Base-by-base conservation (phyloP, 2,888 invertebrate genomes). In the Leptothorax acervorum region DNA sequence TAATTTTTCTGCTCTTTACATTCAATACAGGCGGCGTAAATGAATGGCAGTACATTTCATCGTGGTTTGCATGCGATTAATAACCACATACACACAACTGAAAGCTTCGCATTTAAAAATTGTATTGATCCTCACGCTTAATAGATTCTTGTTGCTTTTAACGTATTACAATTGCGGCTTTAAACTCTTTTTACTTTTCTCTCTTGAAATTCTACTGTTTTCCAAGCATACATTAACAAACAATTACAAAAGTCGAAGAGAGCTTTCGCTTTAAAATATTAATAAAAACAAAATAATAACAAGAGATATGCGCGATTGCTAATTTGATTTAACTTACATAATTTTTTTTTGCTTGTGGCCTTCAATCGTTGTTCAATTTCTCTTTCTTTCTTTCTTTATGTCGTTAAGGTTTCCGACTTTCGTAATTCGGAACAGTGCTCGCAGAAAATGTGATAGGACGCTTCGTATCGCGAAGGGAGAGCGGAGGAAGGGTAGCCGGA, bases 401-500 rank as follows among this genome's bases (percentile, higher is more conserved):
- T 70, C 81, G 23, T 42, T 65, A 57, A 73, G 82, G 35, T 81
- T 83, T 83, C 51, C 76, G 86, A 87, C 85, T 87, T 86, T 86
- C 86, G 89, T 91, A 91, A 91, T 91, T 92, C 87, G 91, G 81
- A 87, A 87, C 82, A 79, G 85, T 84, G 79, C 85, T 88, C 83
- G 78, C 70, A 84, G 91, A 86, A 91, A 88, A 91, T 88, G 75
- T 86, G 91, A 92, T 91, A 90, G 89, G 89, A 91, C 82, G 85
- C 82, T 85, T 65, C 65, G 82, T 85, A 83, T 89, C 84, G 65
- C 28, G 78, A 87, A 85, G 87, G 82, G 79, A 28, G 85, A 62
- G 12, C 18, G 63, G 31, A 51, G 39, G 39, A 31, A 51, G 31
- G 51, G 55, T 18, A 23, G 31, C 4, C 28, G 53, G 23, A 31